These are phyloP conservation scores for Ianthella basta DNA, from an alignment of 37 sponge, comb jelly and placozoan genomes.

Conservation along the genomic window DNA sequence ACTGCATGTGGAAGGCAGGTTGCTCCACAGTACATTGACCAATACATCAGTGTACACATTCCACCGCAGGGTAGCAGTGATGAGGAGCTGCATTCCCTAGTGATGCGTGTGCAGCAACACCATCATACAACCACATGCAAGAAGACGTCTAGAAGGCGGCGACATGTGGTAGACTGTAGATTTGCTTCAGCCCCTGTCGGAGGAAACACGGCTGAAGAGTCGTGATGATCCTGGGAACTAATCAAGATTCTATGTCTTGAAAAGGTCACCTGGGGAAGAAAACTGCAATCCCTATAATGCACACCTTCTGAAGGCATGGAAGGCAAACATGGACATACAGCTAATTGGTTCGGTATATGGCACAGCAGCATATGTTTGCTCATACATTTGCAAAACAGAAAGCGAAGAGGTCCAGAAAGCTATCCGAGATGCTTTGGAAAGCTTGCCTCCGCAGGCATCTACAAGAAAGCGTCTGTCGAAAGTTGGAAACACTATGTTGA, in stretches of 20 bases:
- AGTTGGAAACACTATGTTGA: background rate
- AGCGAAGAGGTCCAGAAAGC: background rate
- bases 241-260: background rate
- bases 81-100: background rate
- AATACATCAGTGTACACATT: background rate
- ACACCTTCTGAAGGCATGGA: slow-evolving; percentile 9
- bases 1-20: background rate
- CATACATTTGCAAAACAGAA: no score
- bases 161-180: background rate
- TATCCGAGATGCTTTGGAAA: background rate
- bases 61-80: background rate
- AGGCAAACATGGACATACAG: slow-evolving; percentile 21
- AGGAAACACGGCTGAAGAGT: background rate
- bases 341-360: slow-evolving; percentile 10
- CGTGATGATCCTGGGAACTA: background rate
- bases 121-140: background rate
- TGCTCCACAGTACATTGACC: background rate
- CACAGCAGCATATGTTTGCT: background rate
- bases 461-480: background rate
- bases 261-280: slow-evolving; percentile 4
- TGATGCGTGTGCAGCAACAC: background rate
- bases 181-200: background rate
- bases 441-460: background rate
- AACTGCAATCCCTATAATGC: slow-evolving; percentile 1
- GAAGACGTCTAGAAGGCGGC: background rate